phyloP scores from a whole-genome alignment of 2,888 invertebrate species.

The Pterostichus madidus region DNA sequence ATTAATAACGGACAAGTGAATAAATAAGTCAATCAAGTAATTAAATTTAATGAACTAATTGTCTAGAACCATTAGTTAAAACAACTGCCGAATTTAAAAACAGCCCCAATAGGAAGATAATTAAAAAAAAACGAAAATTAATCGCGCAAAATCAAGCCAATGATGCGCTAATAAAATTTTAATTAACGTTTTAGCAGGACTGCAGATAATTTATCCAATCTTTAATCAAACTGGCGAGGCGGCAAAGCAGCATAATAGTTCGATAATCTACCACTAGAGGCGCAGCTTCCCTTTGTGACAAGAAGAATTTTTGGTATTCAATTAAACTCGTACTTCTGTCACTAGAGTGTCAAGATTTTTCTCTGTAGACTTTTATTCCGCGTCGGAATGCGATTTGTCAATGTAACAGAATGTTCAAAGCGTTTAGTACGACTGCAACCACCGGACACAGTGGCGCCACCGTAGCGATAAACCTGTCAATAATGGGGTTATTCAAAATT shows the following conservation, averaged over 20 bases:
- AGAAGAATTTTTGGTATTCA: slow-evolving; percentile 74
- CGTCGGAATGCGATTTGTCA: slow-evolving; percentile 61
- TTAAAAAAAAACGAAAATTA: slow-evolving; percentile 52
- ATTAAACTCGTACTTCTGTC: slow-evolving; percentile 74
- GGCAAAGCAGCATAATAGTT: slow-evolving; percentile 42
- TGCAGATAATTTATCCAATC: slow-evolving; percentile 48
- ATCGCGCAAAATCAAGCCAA: slow-evolving; percentile 48
- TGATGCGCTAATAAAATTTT: slow-evolving; percentile 53
- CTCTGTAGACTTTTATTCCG: slow-evolving; percentile 68
- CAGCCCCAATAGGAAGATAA: slow-evolving; percentile 11
- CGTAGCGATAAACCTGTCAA: no score
- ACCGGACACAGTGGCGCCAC: no score
- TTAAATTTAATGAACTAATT: slow-evolving; percentile 38
- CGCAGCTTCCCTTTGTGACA: slow-evolving; percentile 66
- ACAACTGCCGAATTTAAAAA: slow-evolving; percentile 8
- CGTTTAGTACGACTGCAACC: slow-evolving; percentile 3
- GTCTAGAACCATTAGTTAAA: slow-evolving; percentile 4
- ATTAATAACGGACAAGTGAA: slow-evolving; percentile 6
- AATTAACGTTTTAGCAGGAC: slow-evolving; percentile 45
- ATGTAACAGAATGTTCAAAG: slow-evolving; percentile 51
- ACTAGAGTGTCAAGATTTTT: slow-evolving; percentile 74
- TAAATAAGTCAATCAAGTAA: slow-evolving; percentile 21
- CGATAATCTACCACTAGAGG: slow-evolving; percentile 51
- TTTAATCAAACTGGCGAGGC: slow-evolving; percentile 8
- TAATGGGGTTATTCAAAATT: no score